Conservation (phyloP, 2,797 vertebrate genomes). For the Schizopygopsis malacanthus region DNA sequence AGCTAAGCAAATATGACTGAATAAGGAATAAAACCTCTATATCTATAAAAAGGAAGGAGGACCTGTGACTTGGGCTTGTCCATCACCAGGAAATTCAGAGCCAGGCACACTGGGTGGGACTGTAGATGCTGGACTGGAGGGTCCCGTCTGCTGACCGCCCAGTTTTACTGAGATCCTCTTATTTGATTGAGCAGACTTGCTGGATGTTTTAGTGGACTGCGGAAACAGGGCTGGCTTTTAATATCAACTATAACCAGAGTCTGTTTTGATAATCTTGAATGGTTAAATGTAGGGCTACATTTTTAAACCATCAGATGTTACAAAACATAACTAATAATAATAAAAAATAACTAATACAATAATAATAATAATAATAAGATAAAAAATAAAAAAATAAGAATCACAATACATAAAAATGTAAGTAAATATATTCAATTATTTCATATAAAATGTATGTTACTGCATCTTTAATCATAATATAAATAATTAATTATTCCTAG, state of each 20-base stretch:
- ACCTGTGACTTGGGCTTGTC: conserved; percentile 58
- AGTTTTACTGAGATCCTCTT: conserved; percentile 73
- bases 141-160: conserved; percentile 63
- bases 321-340: neutral
- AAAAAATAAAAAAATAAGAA: neutral
- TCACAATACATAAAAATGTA: neutral
- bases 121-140: conserved; percentile 48
- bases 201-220: conserved; percentile 75
- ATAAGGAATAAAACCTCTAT: neutral
- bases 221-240: neutral
- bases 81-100: conserved; percentile 60
- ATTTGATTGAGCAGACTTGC: conserved; percentile 67
- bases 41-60: neutral
- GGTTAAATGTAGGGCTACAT: neutral
- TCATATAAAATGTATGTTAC: neutral
- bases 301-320: neutral
- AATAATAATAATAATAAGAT: too few species aligned
- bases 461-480: neutral
- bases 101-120: conserved; percentile 53
- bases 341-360: neutral
- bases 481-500: neutral
- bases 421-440: neutral
- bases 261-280: neutral
- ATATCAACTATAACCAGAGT: neutral
- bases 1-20: neutral